These are phyloP conservation scores for Calypte anna DNA, from an alignment of 2,113 vertebrate genomes.

Conservation along the genomic window DNA sequence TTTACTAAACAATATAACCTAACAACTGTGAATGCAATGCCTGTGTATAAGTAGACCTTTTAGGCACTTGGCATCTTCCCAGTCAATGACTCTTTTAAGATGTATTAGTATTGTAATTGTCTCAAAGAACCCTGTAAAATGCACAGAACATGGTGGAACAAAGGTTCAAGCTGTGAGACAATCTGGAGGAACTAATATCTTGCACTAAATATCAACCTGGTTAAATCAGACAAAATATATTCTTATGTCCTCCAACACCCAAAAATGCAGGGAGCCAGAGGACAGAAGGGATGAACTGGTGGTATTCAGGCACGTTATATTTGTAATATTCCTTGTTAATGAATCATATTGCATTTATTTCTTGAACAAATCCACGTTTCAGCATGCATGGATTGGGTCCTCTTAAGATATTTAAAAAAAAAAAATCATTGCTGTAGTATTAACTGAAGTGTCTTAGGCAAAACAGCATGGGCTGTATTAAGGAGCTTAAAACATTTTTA, in stretches of 20 bases:
- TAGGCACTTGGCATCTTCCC: conserved; percentile 46
- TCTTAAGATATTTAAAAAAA: not conserved
- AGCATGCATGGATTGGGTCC: not conserved
- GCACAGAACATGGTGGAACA: conserved; percentile 36
- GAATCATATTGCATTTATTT: not conserved
- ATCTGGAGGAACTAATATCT: conserved; percentile 64
- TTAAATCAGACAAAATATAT: conserved; percentile 47
- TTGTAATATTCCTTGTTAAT: not conserved
- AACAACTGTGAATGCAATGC: conserved; percentile 8
- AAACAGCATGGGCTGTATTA: not conserved
- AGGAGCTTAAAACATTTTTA: not conserved
- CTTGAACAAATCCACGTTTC: not conserved
- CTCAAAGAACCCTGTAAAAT: conserved; percentile 43
- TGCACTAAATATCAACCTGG: conserved; percentile 59
- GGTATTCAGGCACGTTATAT: not conserved
- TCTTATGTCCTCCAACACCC: not conserved
- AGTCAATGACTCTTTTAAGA: conserved; percentile 47
- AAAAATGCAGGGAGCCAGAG: not conserved
- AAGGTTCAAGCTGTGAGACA: conserved; percentile 74
- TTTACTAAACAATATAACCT: conserved; percentile 47
- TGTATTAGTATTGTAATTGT: conserved; percentile 69
- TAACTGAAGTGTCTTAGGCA: not conserved
- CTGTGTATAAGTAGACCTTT: conserved; percentile 5
- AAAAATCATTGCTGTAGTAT: not conserved
- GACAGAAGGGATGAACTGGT: not conserved